Evolutionary conservation across 2,888 invertebrate genomes (phyloP), one percentile per base, ranked within the genome.

Genomic region (Eupithecia insigniata): DNA sequence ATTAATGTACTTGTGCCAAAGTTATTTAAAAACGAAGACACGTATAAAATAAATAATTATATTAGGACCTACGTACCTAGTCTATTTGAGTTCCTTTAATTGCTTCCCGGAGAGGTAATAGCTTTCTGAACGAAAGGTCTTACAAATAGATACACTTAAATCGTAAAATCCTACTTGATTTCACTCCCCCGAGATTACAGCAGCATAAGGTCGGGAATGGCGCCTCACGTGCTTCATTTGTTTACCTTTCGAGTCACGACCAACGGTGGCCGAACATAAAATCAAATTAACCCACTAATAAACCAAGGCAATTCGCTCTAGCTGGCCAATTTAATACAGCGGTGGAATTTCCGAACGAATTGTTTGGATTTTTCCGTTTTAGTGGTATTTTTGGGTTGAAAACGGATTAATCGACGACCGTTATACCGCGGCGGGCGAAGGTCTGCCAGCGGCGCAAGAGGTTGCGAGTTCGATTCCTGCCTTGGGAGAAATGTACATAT

Each of bases 231-330:
- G 72, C 66, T 78, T 73, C 78, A 74, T 76, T 87, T 88, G 87
- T 89, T 90, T 90, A 87, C 87, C 83, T 89, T 89, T 87, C 88
- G 82, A 87, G 90, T 89, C 88, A 88, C 90, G 89, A 83, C 81
- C 79, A 83, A 84, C 86, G 81, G 85, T 83, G 87, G 87, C 82
- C 81, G 84, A 85, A 86, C 87, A 87, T 89, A 88, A 89, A 92
- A 91, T 92, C 90, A 89, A 91, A 91, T 92, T 90, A 92, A 86
- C 80, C 84, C 85, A 82, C 91, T 91, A 91, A 91, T 91, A 92
- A 91, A 91, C 87, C 90, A 90, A 88, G 84, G 88, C 90, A 90
- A 90, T 90, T 85, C 88, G 84, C 83, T 88, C 87, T 86, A 82
- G 81, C 82, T 79, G 81, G 79, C 80, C 87, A 85, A 86, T 88